Evolutionary conservation across 2,888 invertebrate genomes (phyloP).

Genomic region (Sarcophaga caerulescens): DNA sequence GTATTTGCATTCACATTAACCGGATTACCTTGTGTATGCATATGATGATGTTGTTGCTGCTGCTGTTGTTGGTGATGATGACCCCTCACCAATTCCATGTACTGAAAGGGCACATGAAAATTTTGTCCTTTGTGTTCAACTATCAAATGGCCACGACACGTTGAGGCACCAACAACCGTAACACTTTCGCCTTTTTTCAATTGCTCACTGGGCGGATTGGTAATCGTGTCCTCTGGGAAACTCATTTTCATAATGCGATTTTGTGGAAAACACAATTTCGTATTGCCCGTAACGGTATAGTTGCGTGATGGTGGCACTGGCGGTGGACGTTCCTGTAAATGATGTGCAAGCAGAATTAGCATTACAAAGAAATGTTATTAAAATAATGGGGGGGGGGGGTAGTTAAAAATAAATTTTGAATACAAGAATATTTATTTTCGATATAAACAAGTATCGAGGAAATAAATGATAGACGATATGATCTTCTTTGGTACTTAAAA

Average conservation of each 20-base stretch:
- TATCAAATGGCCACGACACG: constrained; percentile 91
- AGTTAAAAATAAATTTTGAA: background rate
- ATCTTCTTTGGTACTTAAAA: no score
- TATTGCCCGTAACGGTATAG: constrained; percentile 94
- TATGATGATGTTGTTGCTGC: constrained; percentile 58
- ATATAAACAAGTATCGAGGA: no score
- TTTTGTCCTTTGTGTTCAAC: constrained; percentile 90
- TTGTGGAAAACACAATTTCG: constrained; percentile 96
- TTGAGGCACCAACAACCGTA: constrained; percentile 92
- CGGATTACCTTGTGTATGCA: constrained; percentile 36
- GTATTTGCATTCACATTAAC: constrained; percentile 57
- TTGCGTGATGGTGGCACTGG: constrained; percentile 94
- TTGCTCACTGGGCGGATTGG: constrained; percentile 80
- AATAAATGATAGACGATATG: no score
- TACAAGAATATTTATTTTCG: background rate
- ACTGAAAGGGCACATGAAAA: constrained; percentile 91
- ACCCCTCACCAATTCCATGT: constrained; percentile 85
- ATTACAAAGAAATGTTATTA: constrained; percentile 41
- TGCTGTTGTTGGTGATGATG: constrained; percentile 58
- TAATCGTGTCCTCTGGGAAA: constrained; percentile 85
- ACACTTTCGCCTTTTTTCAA: constrained; percentile 92
- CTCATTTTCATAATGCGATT: constrained; percentile 94
- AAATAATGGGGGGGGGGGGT: background rate
- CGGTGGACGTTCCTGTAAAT: constrained; percentile 90
- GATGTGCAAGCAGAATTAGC: constrained; percentile 25